phyloP scores from a whole-genome alignment of 2,113 vertebrate genomes.

The Entelurus aequoreus region DNA sequence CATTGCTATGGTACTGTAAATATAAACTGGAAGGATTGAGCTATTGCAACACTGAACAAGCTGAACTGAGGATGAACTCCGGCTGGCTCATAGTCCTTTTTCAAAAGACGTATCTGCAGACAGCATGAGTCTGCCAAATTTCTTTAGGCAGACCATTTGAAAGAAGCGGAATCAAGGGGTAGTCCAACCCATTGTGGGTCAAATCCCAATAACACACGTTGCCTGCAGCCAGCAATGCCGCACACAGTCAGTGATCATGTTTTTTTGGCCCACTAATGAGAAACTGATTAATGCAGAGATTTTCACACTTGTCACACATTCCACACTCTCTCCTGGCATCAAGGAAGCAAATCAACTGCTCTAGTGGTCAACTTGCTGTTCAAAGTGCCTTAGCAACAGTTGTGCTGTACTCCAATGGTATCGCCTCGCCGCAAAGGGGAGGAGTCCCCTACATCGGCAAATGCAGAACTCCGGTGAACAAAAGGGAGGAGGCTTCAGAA shows the following conservation, averaged over 20 bases:
- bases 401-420: conserved; percentile 57
- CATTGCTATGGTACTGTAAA: not conserved
- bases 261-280: conserved; percentile 43
- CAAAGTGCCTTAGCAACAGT: conserved; percentile 61
- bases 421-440: conserved; percentile 34
- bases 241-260: conserved; percentile 25
- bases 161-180: conserved; percentile 26
- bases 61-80: conserved; percentile 65
- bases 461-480: conserved; percentile 52
- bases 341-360: conserved; percentile 23
- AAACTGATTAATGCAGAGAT: conserved; percentile 38
- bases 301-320: conserved; percentile 37
- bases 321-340: conserved; percentile 29
- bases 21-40: conserved; percentile 5
- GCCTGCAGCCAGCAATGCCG: conserved; percentile 40
- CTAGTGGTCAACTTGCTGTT: conserved; percentile 42
- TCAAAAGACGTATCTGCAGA: conserved; percentile 31
- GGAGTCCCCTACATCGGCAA: conserved; percentile 25
- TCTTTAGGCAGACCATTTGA: conserved; percentile 41
- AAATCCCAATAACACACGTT: conserved; percentile 43
- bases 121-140: conserved; percentile 46
- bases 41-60: conserved; percentile 29
- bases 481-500: conserved; percentile 51
- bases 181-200: conserved; percentile 37
- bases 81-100: conserved; percentile 16